Percentiles rank a stretch among this genome's conserved stretches.
Evolutionary conservation across 2,113 vertebrate genomes (phyloP).

Genomic region (Planiliza haematocheilus): DNA sequence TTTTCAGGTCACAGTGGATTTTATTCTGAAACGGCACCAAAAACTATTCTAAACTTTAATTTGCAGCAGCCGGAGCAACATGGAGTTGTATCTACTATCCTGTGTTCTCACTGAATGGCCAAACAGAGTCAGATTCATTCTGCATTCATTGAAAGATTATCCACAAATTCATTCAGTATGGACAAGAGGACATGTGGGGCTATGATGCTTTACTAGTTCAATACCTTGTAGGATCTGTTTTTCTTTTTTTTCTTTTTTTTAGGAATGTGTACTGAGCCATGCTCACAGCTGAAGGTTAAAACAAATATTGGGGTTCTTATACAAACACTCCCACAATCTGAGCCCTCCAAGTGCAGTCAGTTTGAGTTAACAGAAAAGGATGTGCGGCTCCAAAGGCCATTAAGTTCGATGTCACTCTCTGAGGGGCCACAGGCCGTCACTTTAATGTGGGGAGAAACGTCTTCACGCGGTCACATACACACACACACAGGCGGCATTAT

Average conservation of each 20-base stretch:
- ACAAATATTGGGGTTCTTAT: slow-evolving; percentile 36
- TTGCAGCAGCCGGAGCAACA: background rate
- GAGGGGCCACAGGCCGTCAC: slow-evolving; percentile 54
- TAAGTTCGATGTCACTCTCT: slow-evolving; percentile 54
- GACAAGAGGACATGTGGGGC: background rate
- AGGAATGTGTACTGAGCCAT: slow-evolving; percentile 11
- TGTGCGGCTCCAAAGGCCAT: slow-evolving; percentile 62
- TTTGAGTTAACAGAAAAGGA: slow-evolving; percentile 61
- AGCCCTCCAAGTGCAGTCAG: slow-evolving; percentile 51
- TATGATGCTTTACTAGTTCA: background rate
- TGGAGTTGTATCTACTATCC: background rate
- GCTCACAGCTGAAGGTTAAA: slow-evolving; percentile 48
- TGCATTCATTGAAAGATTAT: no score
- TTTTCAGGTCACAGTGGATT: no score
- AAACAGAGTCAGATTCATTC: background rate
- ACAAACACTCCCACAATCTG: slow-evolving; percentile 38
- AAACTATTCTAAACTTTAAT: background rate
- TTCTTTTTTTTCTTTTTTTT: slow-evolving; percentile 28
- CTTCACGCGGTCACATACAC: slow-evolving; percentile 24
- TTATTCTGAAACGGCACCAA: no score
- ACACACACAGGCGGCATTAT: slow-evolving; percentile 13
- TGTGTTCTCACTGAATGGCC: background rate
- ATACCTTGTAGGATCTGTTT: background rate
- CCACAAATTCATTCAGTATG: no score
- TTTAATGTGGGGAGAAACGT: slow-evolving; percentile 66